Conservation (phyloP, 2,888 invertebrate genomes). For the Synergus umbraculus region DNA sequence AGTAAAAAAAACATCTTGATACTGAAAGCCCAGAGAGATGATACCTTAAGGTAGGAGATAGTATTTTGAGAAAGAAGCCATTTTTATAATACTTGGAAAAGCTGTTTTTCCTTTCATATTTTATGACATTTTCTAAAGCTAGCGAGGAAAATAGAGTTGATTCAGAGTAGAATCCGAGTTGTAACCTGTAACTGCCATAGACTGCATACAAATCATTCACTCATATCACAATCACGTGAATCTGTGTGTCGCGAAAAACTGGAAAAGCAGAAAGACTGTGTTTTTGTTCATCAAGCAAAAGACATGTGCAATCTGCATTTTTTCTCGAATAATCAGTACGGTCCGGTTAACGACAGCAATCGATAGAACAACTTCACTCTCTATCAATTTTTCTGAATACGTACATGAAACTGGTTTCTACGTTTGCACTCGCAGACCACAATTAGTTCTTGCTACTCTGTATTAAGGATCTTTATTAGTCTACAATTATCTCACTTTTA, state of each 20-base stretch:
- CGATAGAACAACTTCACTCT: constrained; percentile 40
- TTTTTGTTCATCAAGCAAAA: constrained; percentile 10
- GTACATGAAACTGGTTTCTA: constrained; percentile 29
- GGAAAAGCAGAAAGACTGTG: constrained; percentile 1
- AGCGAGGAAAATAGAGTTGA: constrained; percentile 1
- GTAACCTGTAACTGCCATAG: constrained; percentile 12
- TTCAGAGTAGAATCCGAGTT: constrained; percentile 11
- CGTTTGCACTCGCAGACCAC: constrained; percentile 5
- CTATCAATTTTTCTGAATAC: constrained; percentile 35
- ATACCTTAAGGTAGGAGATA: not conserved
- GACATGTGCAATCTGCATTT: not conserved
- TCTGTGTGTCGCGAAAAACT: constrained; percentile 1
- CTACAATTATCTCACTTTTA: constrained; percentile 39
- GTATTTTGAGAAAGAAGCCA: not conserved
- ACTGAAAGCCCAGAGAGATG: not conserved
- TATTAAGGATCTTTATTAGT: constrained; percentile 20
- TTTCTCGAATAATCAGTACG: constrained; percentile 8
- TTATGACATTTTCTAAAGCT: constrained; percentile 14
- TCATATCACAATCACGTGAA: constrained; percentile 18
- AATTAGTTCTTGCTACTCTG: constrained; percentile 31
- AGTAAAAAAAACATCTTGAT: not conserved
- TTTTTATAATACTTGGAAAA: not conserved
- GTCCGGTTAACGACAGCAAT: constrained; percentile 1
- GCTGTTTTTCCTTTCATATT: constrained; percentile 9
- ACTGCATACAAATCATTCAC: constrained; percentile 22